Evolutionary conservation across 1,140 invertebrate genomes (phyloP).

Genomic region (Neodiprion pinetum): DNA sequence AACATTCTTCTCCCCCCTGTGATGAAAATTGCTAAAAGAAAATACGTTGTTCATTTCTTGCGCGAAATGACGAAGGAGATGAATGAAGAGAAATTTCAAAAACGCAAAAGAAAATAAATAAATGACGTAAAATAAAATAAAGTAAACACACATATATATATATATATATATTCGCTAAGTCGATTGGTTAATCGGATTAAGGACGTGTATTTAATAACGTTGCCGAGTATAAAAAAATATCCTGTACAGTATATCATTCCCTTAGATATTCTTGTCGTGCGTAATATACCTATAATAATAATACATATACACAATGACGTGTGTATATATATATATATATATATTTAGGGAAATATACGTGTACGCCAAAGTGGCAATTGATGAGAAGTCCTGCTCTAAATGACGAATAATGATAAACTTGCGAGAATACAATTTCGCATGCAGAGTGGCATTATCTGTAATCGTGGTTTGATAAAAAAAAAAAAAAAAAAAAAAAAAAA

Average conservation of each 20-base stretch:
- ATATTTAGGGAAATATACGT: no score
- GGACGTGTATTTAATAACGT: no score
- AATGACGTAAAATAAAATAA: slow-evolving; percentile 13
- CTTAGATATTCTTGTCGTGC: not conserved
- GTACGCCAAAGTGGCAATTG: not conserved
- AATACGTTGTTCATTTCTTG: no score
- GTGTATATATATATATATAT: no score
- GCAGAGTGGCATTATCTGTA: not conserved
- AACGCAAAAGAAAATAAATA: slow-evolving; percentile 23
- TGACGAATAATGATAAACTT: not conserved
- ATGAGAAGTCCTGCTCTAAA: not conserved
- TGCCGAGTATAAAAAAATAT: slow-evolving; percentile 37
- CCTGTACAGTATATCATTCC: slow-evolving; percentile 28
- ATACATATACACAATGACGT: no score
- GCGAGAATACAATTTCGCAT: not conserved
- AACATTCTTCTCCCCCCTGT: no score
- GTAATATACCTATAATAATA: not conserved
- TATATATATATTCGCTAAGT: slow-evolving; percentile 14
- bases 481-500: not conserved
- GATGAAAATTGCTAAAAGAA: no score
- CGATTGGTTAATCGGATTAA: no score
- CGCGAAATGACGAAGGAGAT: no score
- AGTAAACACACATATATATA: slow-evolving; percentile 10
- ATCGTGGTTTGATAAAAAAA: not conserved
- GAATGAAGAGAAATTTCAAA: slow-evolving; percentile 16